Evolutionary conservation across 1,140 invertebrate genomes (phyloP), one percentile per base, ranked within the genome.

Genomic region (Chlorops oryzae): DNA sequence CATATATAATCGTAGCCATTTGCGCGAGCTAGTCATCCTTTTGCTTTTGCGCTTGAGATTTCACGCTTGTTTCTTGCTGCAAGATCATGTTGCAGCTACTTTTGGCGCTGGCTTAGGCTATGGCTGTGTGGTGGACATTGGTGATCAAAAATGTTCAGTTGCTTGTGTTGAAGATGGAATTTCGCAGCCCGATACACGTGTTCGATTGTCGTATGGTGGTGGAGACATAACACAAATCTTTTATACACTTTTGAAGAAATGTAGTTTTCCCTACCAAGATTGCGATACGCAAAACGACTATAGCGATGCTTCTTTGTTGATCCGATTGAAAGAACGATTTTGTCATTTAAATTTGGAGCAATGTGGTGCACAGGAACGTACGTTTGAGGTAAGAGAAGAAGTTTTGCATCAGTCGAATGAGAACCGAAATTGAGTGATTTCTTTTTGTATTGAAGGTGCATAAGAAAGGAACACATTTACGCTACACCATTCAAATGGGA

Each of bases 91-190:
- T 2, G 91, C 90, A 32, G 90, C 92, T 3, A 93, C 92, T 15
- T 96, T 96, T 78, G 94, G 93, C 15, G 87, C 91, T 34, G 93
- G 93, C 17, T 76, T 96, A 13, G 86, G 88, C 21, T 89, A 85
- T 70, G 92, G 92, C 7, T 96, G 93, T 77, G 91, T 97, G 13
- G 87, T 98, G 6, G 93, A 98, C 73, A 86, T 96, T 39, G 94
- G 94, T 0, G 92, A 95, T 69, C 89, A 95, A 71, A 96, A 97
- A 76, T 95, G 90, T 2, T 90, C 91, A 1, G 85, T 97, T 13
- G 94, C 90, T 10, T 98, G 94, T 76, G 91, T 96, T 3, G 93
- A 97, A 75, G 93, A 97, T 79, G 92, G 91, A 12, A 90, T 96
- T 47, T 96, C 92, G 40, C 88, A 93, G 62, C 82, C 86, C 63